Evolutionary conservation across 2,888 invertebrate species (phyloP).

Genomic region (Dioctria rufipes): DNA sequence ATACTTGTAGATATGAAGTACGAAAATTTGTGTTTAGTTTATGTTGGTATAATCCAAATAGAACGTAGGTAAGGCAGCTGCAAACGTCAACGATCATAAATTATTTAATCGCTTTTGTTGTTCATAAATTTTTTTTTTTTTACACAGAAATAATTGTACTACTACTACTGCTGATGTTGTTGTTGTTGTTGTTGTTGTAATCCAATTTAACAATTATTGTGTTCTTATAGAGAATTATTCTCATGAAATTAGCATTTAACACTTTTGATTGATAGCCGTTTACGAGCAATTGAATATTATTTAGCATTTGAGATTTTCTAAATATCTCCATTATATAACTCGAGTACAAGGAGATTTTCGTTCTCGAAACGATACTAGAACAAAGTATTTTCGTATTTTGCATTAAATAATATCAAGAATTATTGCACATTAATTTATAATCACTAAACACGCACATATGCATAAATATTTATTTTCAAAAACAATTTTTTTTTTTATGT

Average conservation of each 20-base stretch:
- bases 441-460: not conserved
- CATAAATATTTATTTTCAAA: not conserved
- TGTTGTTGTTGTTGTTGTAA: not conserved
- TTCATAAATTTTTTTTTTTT: not conserved
- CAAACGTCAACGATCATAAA: slow-evolving; percentile 13
- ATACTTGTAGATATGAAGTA: too few species aligned
- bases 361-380: not conserved
- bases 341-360: not conserved
- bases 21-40: too few species aligned
- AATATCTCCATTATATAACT: slow-evolving; percentile 47
- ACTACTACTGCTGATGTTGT: too few species aligned
- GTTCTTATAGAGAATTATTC: slow-evolving; percentile 33
- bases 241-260: slow-evolving; percentile 32
- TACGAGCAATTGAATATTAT: slow-evolving; percentile 3
- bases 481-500: too few species aligned
- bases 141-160: slow-evolving; percentile 13
- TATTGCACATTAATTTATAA: not conserved
- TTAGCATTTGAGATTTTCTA: slow-evolving; percentile 22
- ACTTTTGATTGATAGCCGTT: slow-evolving; percentile 36
- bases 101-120: slow-evolving; percentile 17
- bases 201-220: slow-evolving; percentile 33
- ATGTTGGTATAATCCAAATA: slow-evolving; percentile 4
- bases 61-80: not conserved
- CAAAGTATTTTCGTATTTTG: not conserved
- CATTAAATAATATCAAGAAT: not conserved